Evolutionary conservation across 2,888 invertebrate genomes (phyloP), one percentile per base, ranked within the genome.

Genomic region (Cryptocephalus primarius): DNA sequence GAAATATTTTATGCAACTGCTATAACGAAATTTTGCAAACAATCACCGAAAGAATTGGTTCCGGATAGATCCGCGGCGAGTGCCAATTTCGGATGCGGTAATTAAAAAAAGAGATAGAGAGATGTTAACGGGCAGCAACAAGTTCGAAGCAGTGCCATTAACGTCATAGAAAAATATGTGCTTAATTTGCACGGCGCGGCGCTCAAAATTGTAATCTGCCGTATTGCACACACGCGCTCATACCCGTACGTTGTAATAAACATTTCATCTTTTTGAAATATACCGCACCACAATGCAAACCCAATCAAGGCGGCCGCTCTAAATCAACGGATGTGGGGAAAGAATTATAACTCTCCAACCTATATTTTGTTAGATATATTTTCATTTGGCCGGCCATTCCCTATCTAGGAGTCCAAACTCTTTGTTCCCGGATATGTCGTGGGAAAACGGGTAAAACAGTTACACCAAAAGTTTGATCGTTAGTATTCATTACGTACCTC

Each of bases 201-300:
- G 43, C 48, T 49, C 44, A 44, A 44, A 38, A 22, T 42, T 46
- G 48, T 50, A 50, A 50, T 53, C 48, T 46, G 50, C 22, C 44
- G 41, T 45, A 45, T 42, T 48, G 46, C 48, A 47, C 49, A 39
- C 47, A 46, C 43, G 48, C 48, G 45, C 48, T 39, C 47, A 46
- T 45, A 22, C 6, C 22, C 22, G 22, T 22, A 22, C 22, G 48
- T 40, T 44, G 50, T 50, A 54, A 54, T 54, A 54, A 54, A 54
- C 52, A 54, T 52, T 54, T 54, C 54, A 54, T 54, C 54, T 54
- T 54, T 54, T 54, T 54, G 54, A 54, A 54, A 52, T 54, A 54
- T 48, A 22, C 36, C 47, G 49, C 52, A 52, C 52, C 52, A 47
- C 54, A 54, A 50, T 50, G 54, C 50, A 52, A 54, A 54, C 54